Evolutionary conservation across 1,140 invertebrate species (phyloP), one percentile per base, ranked within the genome.

Genomic region (Lamellibrachia luymesi): DNA sequence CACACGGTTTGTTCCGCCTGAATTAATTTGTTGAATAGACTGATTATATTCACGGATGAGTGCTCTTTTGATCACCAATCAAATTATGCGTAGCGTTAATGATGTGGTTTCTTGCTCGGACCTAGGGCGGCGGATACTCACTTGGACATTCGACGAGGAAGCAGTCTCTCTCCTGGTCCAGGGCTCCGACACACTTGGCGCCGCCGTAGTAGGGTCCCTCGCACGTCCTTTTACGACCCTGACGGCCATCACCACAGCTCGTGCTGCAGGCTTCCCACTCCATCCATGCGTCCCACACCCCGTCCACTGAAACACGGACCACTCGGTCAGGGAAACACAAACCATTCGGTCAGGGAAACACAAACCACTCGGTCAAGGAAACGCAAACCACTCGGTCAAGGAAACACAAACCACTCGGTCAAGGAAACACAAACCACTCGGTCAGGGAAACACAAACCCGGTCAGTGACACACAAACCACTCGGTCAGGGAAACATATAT

Each of bases 161-260:
- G 91, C 91, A 91, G 51, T 91, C 91, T 13, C 25, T 49, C 91
- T 91, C 49, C 91, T 91, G 91, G 49, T 91, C 91, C 64, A 10
- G 22, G 51, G 13, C 49, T 50, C 92, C 92, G 5, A 17, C 49
- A 52, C 92, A 92, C 51, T 50, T 10, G 49, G 2, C 8, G 51
- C 92, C 92, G 27, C 92, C 92, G 92, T 92, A 92, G 27, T 51
- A 51, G 17, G 92, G 92, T 52, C 50, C 50, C 17, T 92, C 52
- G 50, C 92, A 92, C 38, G 49, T 50, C 52, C 92, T 92, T 7
- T 50, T 92, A 17, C 92, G 50, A n/a, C 27, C 52, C 22, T 90
- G 93, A 50, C 49, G 56, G 50, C 95, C 95, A 25, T 94, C 94
- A 8, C 94, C 95, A 94, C 95, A 95, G 1, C 94, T 94, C 2